Base-by-base conservation (phyloP, 30 jellyfish, hydroid and myxozoan species). In the Aurelia sp. region DNA sequence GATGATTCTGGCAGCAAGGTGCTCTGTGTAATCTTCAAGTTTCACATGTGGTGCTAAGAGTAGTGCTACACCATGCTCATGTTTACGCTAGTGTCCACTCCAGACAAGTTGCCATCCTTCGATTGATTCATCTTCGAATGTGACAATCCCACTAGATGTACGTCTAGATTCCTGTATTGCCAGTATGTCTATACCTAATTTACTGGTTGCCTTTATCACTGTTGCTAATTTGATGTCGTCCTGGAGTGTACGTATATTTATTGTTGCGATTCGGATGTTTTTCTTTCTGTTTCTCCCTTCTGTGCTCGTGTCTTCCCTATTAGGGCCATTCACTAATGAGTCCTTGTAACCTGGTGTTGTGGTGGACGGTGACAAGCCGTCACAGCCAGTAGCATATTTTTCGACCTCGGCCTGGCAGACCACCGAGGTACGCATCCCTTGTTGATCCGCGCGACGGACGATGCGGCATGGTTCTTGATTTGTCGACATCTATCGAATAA, bases 371-470 rank as follows among this genome's bases (percentile, higher is more conserved):
- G 3, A 20, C 75, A 20, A 65, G 30, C 75, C 30, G 30, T 65
- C 75, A 65, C 75, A 65, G 48, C 75, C 75, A 65, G 48, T 65
- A 21, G 17, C 75, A 65, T 65, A 65, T 20, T 65, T 65, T 20
- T 65, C 75, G 75, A 65, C 75, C 75, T 65, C 75, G 48, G 48
- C 30, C 75, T 65, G 75, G 30, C 75, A 12, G 75, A 20, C 30
- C 1, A 65, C 76, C 50, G 84, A 73, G 84, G 84, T 77, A 73
- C 74, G 73, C 73, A 51, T 74, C 50, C 84, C 84, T 48, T 40
- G 67, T 70, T 70, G 27, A 73, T 11, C 73, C 74, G 84, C 73
- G 84, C 22, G 73, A 40, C 73, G 22, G 19, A 31, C 71, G 73
- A 48, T 73, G 84, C 84, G 73, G 84, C 27, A 73, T 73, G 74